phyloP scores from a whole-genome alignment of 2,113 vertebrate genomes.

The Pseudorectes ferrugineus region DNA sequence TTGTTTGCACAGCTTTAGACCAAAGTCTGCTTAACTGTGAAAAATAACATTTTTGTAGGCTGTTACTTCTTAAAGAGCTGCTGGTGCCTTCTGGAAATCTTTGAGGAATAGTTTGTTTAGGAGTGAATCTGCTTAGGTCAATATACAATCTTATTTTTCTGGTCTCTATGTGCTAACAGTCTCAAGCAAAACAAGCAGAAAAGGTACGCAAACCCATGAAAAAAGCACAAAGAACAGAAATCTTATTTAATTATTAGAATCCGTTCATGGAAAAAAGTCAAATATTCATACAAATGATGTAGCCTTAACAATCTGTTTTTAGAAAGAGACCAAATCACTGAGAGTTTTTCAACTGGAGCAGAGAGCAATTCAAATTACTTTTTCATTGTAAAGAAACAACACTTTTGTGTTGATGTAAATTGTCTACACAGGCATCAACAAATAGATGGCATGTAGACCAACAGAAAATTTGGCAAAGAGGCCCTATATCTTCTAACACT shows the following conservation, averaged over 20 bases:
- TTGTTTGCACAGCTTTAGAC: constrained; percentile 61
- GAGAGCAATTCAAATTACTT: neutral
- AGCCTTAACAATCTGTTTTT: neutral
- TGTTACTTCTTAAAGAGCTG: constrained; percentile 29
- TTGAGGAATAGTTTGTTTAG: constrained; percentile 29
- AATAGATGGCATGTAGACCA: neutral
- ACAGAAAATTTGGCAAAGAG: neutral
- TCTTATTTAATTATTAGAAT: constrained; percentile 14
- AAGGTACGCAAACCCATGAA: neutral
- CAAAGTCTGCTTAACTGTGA: constrained; percentile 56
- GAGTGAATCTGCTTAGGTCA: constrained; percentile 27
- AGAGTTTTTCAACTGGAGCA: neutral
- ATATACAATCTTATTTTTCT: constrained; percentile 38
- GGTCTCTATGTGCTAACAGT: neutral
- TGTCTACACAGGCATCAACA: neutral
- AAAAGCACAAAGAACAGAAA: neutral
- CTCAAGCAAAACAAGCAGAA: neutral
- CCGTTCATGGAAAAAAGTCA: neutral
- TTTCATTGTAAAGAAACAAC: neutral
- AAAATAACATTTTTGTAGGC: constrained; percentile 65
- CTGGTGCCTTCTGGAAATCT: constrained; percentile 40
- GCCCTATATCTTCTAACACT: neutral
- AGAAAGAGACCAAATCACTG: neutral
- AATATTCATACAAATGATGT: neutral
- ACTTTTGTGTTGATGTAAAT: neutral